Evolutionary conservation across 1,140 invertebrate genomes (phyloP).

Genomic region (Macrobrachium nipponense): DNA sequence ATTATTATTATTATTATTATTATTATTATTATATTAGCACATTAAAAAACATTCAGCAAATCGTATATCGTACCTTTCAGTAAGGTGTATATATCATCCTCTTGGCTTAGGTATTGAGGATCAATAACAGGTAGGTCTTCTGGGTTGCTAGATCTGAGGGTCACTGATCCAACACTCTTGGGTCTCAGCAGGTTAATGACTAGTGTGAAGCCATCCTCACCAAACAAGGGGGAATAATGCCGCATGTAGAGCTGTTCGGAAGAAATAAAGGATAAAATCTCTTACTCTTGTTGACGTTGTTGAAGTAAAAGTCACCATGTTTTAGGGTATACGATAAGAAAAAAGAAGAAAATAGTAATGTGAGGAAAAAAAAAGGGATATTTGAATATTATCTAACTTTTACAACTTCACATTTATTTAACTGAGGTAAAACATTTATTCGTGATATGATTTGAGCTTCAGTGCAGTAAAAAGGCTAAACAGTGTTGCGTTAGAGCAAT

Average conservation of each 20-base stretch:
- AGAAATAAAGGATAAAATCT: no score
- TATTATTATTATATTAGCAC: no score
- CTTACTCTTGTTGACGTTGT: no score
- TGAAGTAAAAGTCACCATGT: no score
- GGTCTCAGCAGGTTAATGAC: slow-evolving; percentile 78
- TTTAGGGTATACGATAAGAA: not conserved
- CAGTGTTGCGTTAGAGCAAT: no score
- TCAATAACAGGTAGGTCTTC: slow-evolving; percentile 83
- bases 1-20: slow-evolving; percentile 1
- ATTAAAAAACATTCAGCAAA: no score
- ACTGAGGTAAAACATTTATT: no score
- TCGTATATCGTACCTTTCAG: slow-evolving; percentile 25
- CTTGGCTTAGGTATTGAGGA: slow-evolving; percentile 74
- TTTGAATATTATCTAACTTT: no score
- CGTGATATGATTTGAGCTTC: no score
- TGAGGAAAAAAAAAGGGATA: not conserved
- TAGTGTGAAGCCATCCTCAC: slow-evolving; percentile 37
- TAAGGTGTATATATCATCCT: slow-evolving; percentile 66
- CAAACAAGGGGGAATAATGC: slow-evolving; percentile 27
- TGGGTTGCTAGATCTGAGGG: slow-evolving; percentile 78
- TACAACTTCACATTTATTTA: no score
- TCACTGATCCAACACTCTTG: slow-evolving; percentile 79
- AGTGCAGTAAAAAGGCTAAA: no score
- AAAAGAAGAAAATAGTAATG: not conserved
- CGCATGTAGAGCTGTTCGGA: slow-evolving; percentile 26